Evolutionary conservation across 2,888 invertebrate species (phyloP), one percentile per base, ranked within the genome.

Genomic region (Orthonychiurus folsomi): DNA sequence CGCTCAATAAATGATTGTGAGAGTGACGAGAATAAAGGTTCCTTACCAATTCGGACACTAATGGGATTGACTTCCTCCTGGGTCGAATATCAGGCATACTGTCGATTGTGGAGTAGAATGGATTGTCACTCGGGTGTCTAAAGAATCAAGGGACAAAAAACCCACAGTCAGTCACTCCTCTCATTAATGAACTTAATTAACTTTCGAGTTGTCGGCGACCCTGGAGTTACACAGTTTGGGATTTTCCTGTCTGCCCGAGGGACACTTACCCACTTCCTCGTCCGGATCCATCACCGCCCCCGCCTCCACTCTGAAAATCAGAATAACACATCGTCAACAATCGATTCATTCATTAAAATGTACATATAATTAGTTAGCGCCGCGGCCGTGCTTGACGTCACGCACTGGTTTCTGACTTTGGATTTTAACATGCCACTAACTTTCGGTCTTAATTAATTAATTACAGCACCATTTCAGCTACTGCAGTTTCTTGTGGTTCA

Each of bases 21-120:
- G n/a, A n/a, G n/a, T n/a, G n/a, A n/a, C n/a, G n/a, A n/a, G n/a
- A n/a, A n/a, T n/a, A n/a, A n/a, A n/a, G n/a, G n/a, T n/a, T n/a
- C n/a, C 93, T 87, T 86, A 99, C 99, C 87, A 99, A 85, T 81
- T 99, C 99, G 66, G 96, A 96, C 75, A 99, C 97, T 76, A 97
- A 84, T 37, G 97, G 95, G 76, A 97, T 95, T 60, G 95, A 95
- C 81, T 97, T 97, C 77, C 95, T 84, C 75, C 94, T 84, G 61
- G 95, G 94, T 76, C 95, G 86, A 79, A 99, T 96, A 79, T 97
- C 96, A 59, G 99, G 97, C 93, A 94, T 96, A 77, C 96, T 97
- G 84, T 99, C 97, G 81, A 99, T 99, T 79, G 93, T 94, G 80
- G 94, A 95, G 84, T 97, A 99, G 83, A 99, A 99, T 12, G 96